Evolutionary conservation across 2,797 vertebrate genomes (phyloP), one percentile per base, ranked within the genome.

Genomic region (Coccyzus lansbergi): DNA sequence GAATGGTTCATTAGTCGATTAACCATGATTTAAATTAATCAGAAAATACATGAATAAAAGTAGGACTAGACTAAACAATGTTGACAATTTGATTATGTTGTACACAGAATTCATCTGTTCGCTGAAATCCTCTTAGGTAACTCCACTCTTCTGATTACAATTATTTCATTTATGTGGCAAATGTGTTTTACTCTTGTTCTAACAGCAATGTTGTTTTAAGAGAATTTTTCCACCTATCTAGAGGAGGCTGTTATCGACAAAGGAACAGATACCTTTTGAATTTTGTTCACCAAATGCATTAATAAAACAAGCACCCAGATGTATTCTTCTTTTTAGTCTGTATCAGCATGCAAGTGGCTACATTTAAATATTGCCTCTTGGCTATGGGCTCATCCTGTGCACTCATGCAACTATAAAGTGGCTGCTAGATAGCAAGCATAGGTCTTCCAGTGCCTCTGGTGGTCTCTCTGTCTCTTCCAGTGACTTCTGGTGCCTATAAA

Each of bases 1-100:
- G 62, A 93, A 96, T 89, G 91, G 92, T 93, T 97, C 86, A 92
- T 76, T 85, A 84, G 90, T 96, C 96, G 96, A 96, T 97, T 98
- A 97, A 94, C 71, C 65, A 88, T 34, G 65, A 88, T 94, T 98
- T 97, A 96, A 97, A 97, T 96, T 96, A 97, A 97, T 96, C 95
- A 97, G 96, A 95, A 97, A 62, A 93, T 84, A 75, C 26, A 93
- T 79, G 67, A 96, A 95, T 75, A 96, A 87, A 96, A 94, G 85
- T 83, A 89, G 92, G 74, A 88, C 55, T 87, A 94, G 69, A 68
- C 71, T 74, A 69, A 97, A 95, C 62, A 94, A 83, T 90, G 83
- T 87, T 90, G 91, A 93, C 94, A 96, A 94, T 95, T 96, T 97
- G 95, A 97, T 97, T 97, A 93, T 93, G 84, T 96, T 97, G 84